Conservation (phyloP, 2,113 vertebrate genomes). For the Platanista minor region DNA sequence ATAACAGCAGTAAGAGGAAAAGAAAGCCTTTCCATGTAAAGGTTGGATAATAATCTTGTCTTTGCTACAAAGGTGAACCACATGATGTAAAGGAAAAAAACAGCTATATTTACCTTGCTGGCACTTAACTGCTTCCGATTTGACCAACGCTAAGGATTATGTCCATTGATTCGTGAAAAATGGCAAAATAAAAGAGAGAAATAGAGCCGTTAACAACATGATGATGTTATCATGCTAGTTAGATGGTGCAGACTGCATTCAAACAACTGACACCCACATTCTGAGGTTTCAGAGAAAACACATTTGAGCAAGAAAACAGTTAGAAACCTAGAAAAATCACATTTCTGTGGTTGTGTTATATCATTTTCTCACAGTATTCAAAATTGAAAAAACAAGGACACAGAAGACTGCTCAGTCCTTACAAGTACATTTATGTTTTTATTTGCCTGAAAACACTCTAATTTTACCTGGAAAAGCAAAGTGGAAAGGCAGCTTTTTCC, state of each 20-base stretch:
- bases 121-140: constrained; percentile 79
- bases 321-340: not conserved
- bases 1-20: not conserved
- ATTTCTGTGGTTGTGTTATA: too few species aligned
- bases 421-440: not conserved
- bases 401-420: not conserved
- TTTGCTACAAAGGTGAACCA: not conserved
- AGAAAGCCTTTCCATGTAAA: not conserved
- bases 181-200: constrained; percentile 39
- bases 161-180: not conserved
- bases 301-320: not conserved
- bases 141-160: constrained; percentile 77
- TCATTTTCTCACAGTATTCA: not conserved
- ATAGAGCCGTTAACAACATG: not conserved
- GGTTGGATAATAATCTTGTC: not conserved
- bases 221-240: too few species aligned
- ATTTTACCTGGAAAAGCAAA: not conserved
- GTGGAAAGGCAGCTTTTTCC: not conserved
- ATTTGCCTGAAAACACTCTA: not conserved
- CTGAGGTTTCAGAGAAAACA: not conserved
- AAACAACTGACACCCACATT: not conserved
- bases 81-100: not conserved
- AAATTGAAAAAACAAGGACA: not conserved
- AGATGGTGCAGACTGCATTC: not conserved
- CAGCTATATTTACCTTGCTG: constrained; percentile 79